Evolutionary conservation across 2,888 invertebrate genomes (phyloP).

Genomic region (Latrodectus hesperus): DNA sequence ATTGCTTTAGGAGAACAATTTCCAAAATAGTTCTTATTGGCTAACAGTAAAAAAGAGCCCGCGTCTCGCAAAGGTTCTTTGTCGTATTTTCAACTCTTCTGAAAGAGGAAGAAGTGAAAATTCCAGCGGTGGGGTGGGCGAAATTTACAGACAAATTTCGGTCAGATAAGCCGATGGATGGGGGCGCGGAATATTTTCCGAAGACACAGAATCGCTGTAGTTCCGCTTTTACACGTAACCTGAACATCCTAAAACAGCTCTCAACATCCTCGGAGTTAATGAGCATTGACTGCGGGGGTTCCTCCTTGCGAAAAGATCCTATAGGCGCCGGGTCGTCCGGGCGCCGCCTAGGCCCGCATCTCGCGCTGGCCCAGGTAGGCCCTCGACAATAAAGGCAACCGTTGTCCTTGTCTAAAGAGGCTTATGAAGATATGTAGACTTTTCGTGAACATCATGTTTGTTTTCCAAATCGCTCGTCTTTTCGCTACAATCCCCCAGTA

Average conservation of each 20-base stretch:
- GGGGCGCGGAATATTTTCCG: not conserved
- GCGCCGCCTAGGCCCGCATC: constrained; percentile 20
- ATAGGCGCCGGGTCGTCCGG: constrained; percentile 45
- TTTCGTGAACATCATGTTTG: constrained; percentile 26
- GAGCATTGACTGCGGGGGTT: constrained; percentile 62
- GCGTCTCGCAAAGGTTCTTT: no score
- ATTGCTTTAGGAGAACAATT: no score
- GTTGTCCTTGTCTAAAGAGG: constrained; percentile 60
- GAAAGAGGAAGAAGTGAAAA: not conserved
- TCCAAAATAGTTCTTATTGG: no score
- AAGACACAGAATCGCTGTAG: constrained; percentile 1
- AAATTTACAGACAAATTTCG: constrained; percentile 2
- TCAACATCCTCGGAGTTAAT: constrained; percentile 63
- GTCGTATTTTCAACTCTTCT: no score
- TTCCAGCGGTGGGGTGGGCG: not conserved
- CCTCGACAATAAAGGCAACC: constrained; percentile 35
- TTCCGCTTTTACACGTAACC: constrained; percentile 52
- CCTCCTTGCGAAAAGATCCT: constrained; percentile 16
- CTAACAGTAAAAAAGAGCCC: no score
- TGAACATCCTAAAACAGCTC: constrained; percentile 63
- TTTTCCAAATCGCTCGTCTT: not conserved
- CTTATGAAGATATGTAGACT: constrained; percentile 60
- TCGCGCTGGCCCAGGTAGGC: constrained; percentile 32
- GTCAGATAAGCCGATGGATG: not conserved
- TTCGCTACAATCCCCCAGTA: not conserved